Base-by-base conservation (phyloP, 2,797 vertebrate genomes). In the Enteromius argenteus region DNA sequence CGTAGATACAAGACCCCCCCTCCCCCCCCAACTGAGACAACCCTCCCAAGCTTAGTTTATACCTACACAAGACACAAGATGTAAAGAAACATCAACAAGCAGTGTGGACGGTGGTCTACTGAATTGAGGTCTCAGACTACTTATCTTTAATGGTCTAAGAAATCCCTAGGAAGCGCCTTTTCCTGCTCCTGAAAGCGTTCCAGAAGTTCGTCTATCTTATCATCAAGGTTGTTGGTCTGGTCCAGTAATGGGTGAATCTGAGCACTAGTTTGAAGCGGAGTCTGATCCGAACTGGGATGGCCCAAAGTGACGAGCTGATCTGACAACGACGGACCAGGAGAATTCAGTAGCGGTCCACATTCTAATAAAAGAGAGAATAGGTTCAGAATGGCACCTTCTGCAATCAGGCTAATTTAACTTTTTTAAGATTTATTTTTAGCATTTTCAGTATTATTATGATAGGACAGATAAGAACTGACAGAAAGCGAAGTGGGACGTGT, bases 171-270 rank as follows among this genome's bases (percentile, higher is more conserved):
- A 89, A 95, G 92, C 81, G 95, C 94, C 94, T 94, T 96, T 76
- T 95, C 97, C 93, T 97, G 97, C 93, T 96, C 97, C 90, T 99
- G 97, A 84, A 98, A 93, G 17, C 96, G 97, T 90, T 98, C 98
- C 37, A 99, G 95, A 90, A 99, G 93, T 88, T 98, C 96, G 56
- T 97, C 97, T 0, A 99, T 98, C 90, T 99, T 99, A 90, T 94
- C 83, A 5, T 93, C 93, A 85, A 98, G 96, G 6, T 95, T 81
- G 91, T 97, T 96, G 90, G 96, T 95, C 92, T 97, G 97, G 87
- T 97, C 96, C 89, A 99, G 91, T 73, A 97, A 95, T 1, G 96
- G 90, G n/a, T 97, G 96, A 93, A 99, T 97, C 4, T 97, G 93
- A 27, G 95, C 91, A 58, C 96, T 94, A 10, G 91, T 96, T 88